Evolutionary conservation across 2,888 invertebrate genomes (phyloP).

Genomic region (Euclidia mi): DNA sequence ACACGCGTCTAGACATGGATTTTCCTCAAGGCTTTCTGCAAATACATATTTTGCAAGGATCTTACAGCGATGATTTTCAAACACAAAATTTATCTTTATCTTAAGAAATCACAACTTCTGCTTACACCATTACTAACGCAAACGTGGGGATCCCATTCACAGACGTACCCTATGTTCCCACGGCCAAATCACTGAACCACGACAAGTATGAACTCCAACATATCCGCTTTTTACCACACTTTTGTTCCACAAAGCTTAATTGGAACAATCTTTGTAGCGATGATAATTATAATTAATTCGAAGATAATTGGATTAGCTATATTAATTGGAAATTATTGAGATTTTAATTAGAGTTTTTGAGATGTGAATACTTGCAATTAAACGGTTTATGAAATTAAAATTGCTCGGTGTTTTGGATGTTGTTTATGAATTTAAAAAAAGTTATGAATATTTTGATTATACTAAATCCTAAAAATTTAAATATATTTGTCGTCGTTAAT

Average conservation of each 20-base stretch:
- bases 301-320: constrained; percentile 5
- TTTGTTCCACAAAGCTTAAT: constrained; percentile 14
- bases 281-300: constrained; percentile 13
- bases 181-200: constrained; percentile 45
- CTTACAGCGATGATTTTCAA: too few species aligned
- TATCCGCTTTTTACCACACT: constrained; percentile 24
- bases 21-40: too few species aligned
- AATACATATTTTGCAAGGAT: too few species aligned
- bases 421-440: too few species aligned
- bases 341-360: constrained; percentile 5
- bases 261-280: constrained; percentile 14
- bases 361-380: not conserved
- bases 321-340: constrained; percentile 7
- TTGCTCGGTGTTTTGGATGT: too few species aligned
- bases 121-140: constrained; percentile 23
- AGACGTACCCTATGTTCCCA: constrained; percentile 60
- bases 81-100: too few species aligned
- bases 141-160: constrained; percentile 42
- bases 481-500: too few species aligned
- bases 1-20: too few species aligned
- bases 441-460: too few species aligned
- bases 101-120: not conserved
- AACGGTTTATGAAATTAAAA: not conserved
- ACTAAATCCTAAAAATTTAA: too few species aligned
- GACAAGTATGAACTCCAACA: constrained; percentile 35